Percentiles rank a stretch among this genome's conserved stretches.
These are phyloP conservation scores for Gryllus longicercus DNA, from an alignment of 2,888 invertebrate genomes.

Conservation along the genomic window DNA sequence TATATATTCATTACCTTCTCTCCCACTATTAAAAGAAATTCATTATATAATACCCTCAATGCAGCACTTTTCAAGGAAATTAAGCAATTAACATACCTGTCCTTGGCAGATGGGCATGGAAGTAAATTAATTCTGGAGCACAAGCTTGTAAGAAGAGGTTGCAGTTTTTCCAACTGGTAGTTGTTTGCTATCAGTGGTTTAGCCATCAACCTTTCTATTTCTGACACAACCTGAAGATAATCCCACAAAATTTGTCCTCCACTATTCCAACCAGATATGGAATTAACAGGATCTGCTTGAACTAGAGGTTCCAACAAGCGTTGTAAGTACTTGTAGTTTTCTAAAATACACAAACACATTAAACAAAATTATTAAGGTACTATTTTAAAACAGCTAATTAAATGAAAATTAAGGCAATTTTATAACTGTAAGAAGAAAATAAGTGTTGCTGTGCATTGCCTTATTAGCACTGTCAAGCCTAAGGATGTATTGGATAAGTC, in stretches of 20 bases:
- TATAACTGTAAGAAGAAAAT: too few relatives aligned
- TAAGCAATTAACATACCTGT: slow-evolving; percentile 46
- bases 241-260: slow-evolving; percentile 71
- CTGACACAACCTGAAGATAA: slow-evolving; percentile 60
- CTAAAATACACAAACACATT: slow-evolving; percentile 47
- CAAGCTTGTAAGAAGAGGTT: slow-evolving; percentile 52
- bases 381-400: background rate
- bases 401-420: too few relatives aligned
- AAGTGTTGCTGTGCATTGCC: too few relatives aligned
- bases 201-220: slow-evolving; percentile 48
- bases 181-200: slow-evolving; percentile 43
- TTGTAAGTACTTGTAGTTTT: slow-evolving; percentile 63
- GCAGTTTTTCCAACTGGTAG: slow-evolving; percentile 51
- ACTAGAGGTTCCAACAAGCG: slow-evolving; percentile 60
- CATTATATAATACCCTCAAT: too few relatives aligned
- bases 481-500: too few relatives aligned
- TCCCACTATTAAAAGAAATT: too few relatives aligned
- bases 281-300: slow-evolving; percentile 51
- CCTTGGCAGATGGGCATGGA: slow-evolving; percentile 51
- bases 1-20: too few relatives aligned
- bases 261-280: slow-evolving; percentile 67
- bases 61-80: too few relatives aligned
- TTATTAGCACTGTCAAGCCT: too few relatives aligned
- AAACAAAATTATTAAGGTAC: background rate
- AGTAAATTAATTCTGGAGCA: slow-evolving; percentile 52